phyloP scores from a whole-genome alignment of 2,888 invertebrate genomes.

The Agrilus mali region DNA sequence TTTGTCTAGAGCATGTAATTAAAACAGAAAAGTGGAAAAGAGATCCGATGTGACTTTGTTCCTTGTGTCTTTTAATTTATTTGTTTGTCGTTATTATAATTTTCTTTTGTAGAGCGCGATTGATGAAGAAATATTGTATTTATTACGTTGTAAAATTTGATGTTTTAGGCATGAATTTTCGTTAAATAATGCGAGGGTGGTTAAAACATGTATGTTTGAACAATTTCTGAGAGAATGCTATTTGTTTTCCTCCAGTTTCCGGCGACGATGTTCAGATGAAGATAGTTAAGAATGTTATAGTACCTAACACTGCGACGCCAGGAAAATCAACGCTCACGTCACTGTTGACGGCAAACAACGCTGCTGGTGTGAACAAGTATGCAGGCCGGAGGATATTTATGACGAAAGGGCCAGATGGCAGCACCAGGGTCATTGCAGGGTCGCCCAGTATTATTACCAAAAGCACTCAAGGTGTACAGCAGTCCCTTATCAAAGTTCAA shows the following conservation, averaged over 20 bases:
- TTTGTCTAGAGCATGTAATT: too few species aligned
- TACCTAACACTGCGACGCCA: slow-evolving; percentile 41
- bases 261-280: slow-evolving; percentile 50
- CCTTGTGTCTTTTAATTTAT: slow-evolving; percentile 6
- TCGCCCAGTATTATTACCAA: slow-evolving; percentile 45
- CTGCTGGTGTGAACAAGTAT: slow-evolving; percentile 49
- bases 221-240: background rate
- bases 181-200: background rate
- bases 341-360: slow-evolving; percentile 43
- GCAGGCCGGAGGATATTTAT: slow-evolving; percentile 58
- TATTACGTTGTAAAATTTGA: background rate
- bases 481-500: slow-evolving; percentile 40
- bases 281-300: slow-evolving; percentile 51
- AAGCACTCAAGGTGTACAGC: slow-evolving; percentile 27
- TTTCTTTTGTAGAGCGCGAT: background rate
- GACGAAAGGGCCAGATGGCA: slow-evolving; percentile 61
- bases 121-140: background rate
- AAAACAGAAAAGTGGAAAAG: too few species aligned
- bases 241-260: slow-evolving; percentile 23
- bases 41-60: too few species aligned
- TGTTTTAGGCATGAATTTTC: background rate
- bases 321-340: slow-evolving; percentile 57
- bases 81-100: too few species aligned
- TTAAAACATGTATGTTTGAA: background rate
- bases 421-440: slow-evolving; percentile 48